Percentiles rank a stretch among this genome's conserved stretches.
phyloP scores from a whole-genome alignment of 2,797 vertebrate genomes.

The Ptychobarbus kaznakovi region DNA sequence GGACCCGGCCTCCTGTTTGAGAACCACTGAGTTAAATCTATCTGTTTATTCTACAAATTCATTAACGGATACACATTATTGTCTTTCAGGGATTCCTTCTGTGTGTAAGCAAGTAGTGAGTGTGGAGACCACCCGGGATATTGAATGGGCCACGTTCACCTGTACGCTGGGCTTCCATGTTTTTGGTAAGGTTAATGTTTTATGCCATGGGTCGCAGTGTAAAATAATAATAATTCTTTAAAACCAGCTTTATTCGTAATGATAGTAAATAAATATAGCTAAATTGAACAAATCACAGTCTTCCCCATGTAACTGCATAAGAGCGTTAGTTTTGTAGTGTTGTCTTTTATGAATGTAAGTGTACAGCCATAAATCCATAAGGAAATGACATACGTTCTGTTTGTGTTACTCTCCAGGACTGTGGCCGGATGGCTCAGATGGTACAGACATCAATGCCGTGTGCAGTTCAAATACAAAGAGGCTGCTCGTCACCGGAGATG shows the following conservation, averaged over 20 bases:
- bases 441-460: conserved; percentile 94
- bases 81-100: conserved; percentile 89
- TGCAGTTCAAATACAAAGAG: conserved; percentile 86
- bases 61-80: conserved; percentile 2
- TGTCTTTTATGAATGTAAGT: background rate
- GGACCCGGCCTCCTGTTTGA: background rate
- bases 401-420: conserved; percentile 79
- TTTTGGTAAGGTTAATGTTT: conserved; percentile 81
- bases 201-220: background rate
- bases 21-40: background rate
- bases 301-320: background rate
- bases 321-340: background rate
- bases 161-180: conserved; percentile 95
- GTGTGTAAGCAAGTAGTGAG: conserved; percentile 98
- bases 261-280: background rate
- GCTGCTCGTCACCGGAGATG: conserved; percentile 93
- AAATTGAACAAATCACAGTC: background rate
- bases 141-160: conserved; percentile 90
- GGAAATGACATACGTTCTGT: background rate
- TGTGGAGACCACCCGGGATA: conserved; percentile 93
- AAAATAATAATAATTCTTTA: background rate
- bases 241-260: background rate
- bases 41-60: background rate
- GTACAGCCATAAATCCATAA: background rate
- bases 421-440: conserved; percentile 97